Evolutionary conservation across 1,140 invertebrate species (phyloP).

Genomic region (Cydia splendana): DNA sequence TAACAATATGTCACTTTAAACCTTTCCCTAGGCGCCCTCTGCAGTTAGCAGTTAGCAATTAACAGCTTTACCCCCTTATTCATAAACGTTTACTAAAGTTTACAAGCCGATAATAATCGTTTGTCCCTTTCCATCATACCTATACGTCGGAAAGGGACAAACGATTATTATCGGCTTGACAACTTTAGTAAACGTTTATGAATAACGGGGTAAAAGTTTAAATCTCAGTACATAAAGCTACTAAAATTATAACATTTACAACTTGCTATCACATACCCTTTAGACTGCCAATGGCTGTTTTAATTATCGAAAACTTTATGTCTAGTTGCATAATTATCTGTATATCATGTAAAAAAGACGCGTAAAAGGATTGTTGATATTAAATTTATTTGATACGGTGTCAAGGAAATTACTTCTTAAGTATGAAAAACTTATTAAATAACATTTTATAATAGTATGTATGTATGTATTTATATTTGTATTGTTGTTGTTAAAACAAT

Average conservation of each 20-base stretch:
- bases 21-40: too few species aligned
- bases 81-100: too few species aligned
- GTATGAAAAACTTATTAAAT: not conserved
- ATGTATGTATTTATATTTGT: constrained; percentile 8
- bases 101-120: too few species aligned
- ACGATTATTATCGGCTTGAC: too few species aligned
- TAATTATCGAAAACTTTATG: not conserved
- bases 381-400: not conserved
- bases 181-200: too few species aligned
- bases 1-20: not conserved
- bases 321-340: not conserved
- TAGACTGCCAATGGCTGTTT: not conserved
- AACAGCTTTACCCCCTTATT: too few species aligned
- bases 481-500: not conserved
- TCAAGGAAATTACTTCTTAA: not conserved
- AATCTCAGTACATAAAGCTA: too few species aligned
- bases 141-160: too few species aligned
- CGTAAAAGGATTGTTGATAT: not conserved
- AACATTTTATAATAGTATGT: not conserved
- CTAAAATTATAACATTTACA: not conserved
- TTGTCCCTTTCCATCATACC: too few species aligned
- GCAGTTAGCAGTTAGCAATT: too few species aligned
- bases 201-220: too few species aligned
- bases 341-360: not conserved
- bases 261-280: not conserved